Base-by-base conservation (phyloP, 2,113 vertebrate genomes). In the Dryoscopus gambensis region DNA sequence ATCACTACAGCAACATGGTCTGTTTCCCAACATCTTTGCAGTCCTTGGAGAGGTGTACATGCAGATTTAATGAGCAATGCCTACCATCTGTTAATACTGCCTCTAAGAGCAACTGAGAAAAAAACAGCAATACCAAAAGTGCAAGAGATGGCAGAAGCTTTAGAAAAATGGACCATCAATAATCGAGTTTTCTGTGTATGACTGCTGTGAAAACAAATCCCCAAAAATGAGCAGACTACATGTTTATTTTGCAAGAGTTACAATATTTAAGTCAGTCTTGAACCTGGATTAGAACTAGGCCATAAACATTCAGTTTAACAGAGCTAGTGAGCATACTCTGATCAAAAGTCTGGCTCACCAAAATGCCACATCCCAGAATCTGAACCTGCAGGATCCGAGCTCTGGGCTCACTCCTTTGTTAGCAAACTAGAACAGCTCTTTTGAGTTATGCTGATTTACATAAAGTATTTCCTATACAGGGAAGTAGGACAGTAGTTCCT, bases 61-160 rank as follows among this genome's bases (percentile, higher is more conserved):
- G 94, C 90, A 95, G 90, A 97, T 94, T 97, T 98, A 98, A 98
- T 96, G 93, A 98, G 95, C 87, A 96, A 91, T 91, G 68, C 85
- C 63, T 57, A 80, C 96, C 97, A 97, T 97, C 97, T 98, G 97
- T 98, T 98, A 97, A 93, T 90, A 94, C 33, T 85, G 94, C 87
- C 84, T 96, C 94, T 70, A 95, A 96, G 70, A 93, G 94, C 82
- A 96, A 95, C 92, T 84, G 80, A 86, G 93, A 89, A 93, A 96
- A 93, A 95, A 87, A 63, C 65, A 95, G 94, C 81, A 78, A 57
- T 24, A 90, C 78, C 53, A 37, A 30, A 76, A 93, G 80, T 44
- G 64, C 78, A 90, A 10, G 59, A 74, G 56, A 93, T 70, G 95
- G 91, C 87, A 94, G 79, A 93, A 89, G 77, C 93, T 89, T 84